These are phyloP conservation scores for Philereme vetulata DNA, from an alignment of 2,888 invertebrate genomes.

Conservation along the genomic window DNA sequence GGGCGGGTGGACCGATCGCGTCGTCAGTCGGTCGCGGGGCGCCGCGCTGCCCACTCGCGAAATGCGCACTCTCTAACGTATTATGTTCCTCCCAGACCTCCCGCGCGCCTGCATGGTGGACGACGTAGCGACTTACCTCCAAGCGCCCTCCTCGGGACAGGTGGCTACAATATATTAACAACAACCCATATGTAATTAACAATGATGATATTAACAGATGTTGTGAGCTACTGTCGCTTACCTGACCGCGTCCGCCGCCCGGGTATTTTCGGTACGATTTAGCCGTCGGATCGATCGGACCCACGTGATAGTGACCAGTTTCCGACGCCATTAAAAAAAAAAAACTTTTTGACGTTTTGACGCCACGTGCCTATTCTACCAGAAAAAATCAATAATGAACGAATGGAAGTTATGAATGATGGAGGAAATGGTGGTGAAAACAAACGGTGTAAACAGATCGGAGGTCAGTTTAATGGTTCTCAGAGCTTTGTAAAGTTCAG, in stretches of 20 bases:
- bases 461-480: constrained; percentile 49
- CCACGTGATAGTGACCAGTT: constrained; percentile 61
- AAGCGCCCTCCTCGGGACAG: constrained; percentile 98
- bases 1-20: constrained; percentile 42
- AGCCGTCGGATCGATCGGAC: constrained; percentile 64
- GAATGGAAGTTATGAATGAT: constrained; percentile 38
- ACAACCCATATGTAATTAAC: constrained; percentile 84
- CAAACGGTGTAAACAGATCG: constrained; percentile 77
- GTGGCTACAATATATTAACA: constrained; percentile 86
- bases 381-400: constrained; percentile 26
- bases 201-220: constrained; percentile 84
- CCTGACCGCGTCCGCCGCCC: constrained; percentile 77
- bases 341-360: constrained; percentile 27
- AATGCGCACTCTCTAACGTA: constrained; percentile 78
- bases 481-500: constrained; percentile 32
- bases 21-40: constrained; percentile 80
- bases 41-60: constrained; percentile 79
- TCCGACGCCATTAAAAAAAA: constrained; percentile 47
- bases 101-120: constrained; percentile 98
- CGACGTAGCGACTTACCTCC: constrained; percentile 97
- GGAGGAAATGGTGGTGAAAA: constrained; percentile 55
- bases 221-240: constrained; percentile 83
- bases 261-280: constrained; percentile 81
- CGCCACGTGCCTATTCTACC: constrained; percentile 30
- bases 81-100: constrained; percentile 96